phyloP scores from a whole-genome alignment of 2,113 vertebrate genomes.

The Antennarius striatus region DNA sequence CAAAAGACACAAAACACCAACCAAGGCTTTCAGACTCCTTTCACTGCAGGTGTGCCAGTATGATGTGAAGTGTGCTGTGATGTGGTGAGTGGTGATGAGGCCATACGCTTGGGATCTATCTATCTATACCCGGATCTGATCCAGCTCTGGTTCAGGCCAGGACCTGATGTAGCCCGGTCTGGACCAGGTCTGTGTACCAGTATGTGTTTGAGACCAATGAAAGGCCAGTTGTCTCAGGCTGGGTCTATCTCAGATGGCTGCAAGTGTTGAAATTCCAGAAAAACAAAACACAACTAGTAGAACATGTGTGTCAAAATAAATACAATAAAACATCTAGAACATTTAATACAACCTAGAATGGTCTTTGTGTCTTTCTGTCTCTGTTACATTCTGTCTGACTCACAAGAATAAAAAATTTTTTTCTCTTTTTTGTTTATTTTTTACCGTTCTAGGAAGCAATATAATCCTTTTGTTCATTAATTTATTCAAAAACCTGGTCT shows the following conservation, averaged over 20 bases:
- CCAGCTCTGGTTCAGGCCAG: slow-evolving; percentile 20
- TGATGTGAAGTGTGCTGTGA: slow-evolving; percentile 60
- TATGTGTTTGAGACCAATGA: slow-evolving; percentile 66
- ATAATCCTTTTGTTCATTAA: too few species aligned
- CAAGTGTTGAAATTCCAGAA: slow-evolving; percentile 66
- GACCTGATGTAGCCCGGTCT: slow-evolving; percentile 12
- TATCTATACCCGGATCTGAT: slow-evolving; percentile 10
- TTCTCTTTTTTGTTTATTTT: not conserved
- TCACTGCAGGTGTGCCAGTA: slow-evolving; percentile 59
- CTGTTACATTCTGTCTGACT: not conserved
- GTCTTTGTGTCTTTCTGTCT: slow-evolving; percentile 69
- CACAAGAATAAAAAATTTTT: not conserved
- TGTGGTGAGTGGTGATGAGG: slow-evolving; percentile 52
- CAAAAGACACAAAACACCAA: slow-evolving; percentile 54
- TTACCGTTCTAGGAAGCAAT: too few species aligned
- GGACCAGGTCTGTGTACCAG: slow-evolving; percentile 58
- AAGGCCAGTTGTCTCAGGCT: slow-evolving; percentile 63
- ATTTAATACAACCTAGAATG: slow-evolving; percentile 81
- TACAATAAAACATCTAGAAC: slow-evolving; percentile 86
- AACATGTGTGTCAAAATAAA: slow-evolving; percentile 80
- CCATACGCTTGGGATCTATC: slow-evolving; percentile 29
- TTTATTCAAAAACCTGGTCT: too few species aligned
- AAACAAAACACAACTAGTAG: slow-evolving; percentile 66
- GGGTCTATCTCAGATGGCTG: slow-evolving; percentile 65
- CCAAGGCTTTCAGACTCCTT: slow-evolving; percentile 59